phyloP scores from a whole-genome alignment of 2,113 vertebrate genomes.

The Probosciger aterrimus region DNA sequence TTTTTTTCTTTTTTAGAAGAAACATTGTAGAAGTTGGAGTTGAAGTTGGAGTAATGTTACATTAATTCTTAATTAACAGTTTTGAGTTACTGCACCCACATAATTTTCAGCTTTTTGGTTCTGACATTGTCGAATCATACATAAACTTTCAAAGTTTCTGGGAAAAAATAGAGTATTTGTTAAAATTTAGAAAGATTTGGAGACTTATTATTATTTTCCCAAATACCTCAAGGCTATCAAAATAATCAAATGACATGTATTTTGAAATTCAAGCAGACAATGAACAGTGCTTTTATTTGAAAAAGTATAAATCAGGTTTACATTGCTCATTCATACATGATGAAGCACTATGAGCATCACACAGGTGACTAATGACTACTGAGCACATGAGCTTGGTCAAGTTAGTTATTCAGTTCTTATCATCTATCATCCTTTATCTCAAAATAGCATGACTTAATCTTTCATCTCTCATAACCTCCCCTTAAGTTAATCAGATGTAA shows the following conservation, averaged over 20 bases:
- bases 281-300: not conserved
- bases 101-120: not conserved
- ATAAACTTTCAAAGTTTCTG: fast-evolving
- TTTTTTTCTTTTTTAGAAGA: not conserved
- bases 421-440: not conserved
- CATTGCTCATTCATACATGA: not conserved
- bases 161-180: fast-evolving
- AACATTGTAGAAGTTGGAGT: not conserved
- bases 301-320: not conserved
- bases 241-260: not conserved
- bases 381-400: not conserved
- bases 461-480: not conserved
- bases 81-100: not conserved
- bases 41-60: not conserved
- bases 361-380: not conserved
- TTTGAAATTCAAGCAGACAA: not conserved
- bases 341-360: not conserved
- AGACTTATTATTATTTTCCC: not conserved
- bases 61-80: not conserved
- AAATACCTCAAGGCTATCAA: not conserved
- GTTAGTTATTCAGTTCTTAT: not conserved
- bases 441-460: conserved; percentile 7
- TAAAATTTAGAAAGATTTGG: not conserved
- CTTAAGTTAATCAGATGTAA: conserved; percentile 15
- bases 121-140: not conserved